Evolutionary conservation across 2,113 vertebrate species (phyloP), one percentile per base, ranked within the genome.

Genomic region (Ornithorhynchus anatinus): DNA sequence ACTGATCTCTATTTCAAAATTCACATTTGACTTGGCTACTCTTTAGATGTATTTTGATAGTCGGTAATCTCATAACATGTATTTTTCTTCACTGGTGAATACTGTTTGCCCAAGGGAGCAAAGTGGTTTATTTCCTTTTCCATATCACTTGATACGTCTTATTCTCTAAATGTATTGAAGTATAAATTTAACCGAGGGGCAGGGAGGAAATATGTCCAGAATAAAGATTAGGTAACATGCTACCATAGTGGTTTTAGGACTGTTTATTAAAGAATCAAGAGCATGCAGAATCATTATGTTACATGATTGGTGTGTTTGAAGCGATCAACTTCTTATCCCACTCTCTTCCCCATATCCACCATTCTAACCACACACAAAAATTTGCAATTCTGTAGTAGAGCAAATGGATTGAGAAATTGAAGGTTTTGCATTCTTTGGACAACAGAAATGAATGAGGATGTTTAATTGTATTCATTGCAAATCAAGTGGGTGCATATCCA

Each of bases 381-480:
- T 33, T 69, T 66, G 61, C 57, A 72, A 61, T 54, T 71, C 70
- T 72, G 51, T n/a, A n/a, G n/a, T n/a, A 64, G 56, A 80, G 43
- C 31, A 67, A 70, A 52, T 43, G 17, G 39, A 53, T 75, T 81
- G 66, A 81, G 57, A 69, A 48, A 48, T 38, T n/a, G 62, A 70
- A 79, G 66, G 45, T 11, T 63, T 23, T 35, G 33, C 72, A 19
- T 57, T 66, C 20, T 63, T 14, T 63, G 45, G 65, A 58, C 75
- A 68, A 52, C 2, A 19, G 25, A 17, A 53, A 23, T 77, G 66
- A 37, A 10, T 63, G 20, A 5, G 12, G 2, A 9, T 50, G 35
- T 43, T 68, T 38, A 61, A 52, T 59, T 75, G 19, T 33, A 47
- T 56, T 67, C 59, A 51, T 59, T 77, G 45, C 53, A 48, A 40